phyloP scores from a whole-genome alignment of 2,113 vertebrate species.

The Poeciliopsis turrubarensis region DNA sequence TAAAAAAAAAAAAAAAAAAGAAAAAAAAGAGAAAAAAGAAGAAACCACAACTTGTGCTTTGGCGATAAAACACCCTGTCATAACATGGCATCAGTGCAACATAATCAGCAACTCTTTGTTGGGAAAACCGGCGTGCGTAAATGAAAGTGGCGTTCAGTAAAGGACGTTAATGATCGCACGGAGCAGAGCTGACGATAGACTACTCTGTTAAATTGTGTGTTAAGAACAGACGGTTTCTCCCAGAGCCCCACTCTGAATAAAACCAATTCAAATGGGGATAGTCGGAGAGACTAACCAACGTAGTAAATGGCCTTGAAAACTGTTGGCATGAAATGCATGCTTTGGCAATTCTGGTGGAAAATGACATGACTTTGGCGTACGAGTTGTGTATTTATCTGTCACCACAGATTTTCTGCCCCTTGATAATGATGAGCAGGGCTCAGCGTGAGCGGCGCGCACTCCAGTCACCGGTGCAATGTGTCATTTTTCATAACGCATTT shows the following conservation, averaged over 20 bases:
- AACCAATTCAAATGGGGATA: constrained; percentile 38
- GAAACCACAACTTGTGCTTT: constrained; percentile 38
- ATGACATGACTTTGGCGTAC: constrained; percentile 62
- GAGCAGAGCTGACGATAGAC: constrained; percentile 22
- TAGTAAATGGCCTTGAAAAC: constrained; percentile 52
- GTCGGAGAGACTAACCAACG: constrained; percentile 38
- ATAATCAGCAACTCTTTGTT: constrained; percentile 25
- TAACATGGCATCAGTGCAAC: constrained; percentile 13
- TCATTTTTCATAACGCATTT: constrained; percentile 49
- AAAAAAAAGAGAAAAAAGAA: constrained; percentile 47
- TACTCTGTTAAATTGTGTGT: constrained; percentile 33
- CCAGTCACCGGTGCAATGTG: constrained; percentile 29
- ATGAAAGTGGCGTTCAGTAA: constrained; percentile 20
- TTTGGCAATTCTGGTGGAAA: constrained; percentile 56
- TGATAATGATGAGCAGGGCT: constrained; percentile 55
- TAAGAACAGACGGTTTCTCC: constrained; percentile 30
- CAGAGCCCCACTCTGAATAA: constrained; percentile 49
- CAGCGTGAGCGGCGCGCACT: constrained; percentile 41
- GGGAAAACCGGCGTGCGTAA: constrained; percentile 22
- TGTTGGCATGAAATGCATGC: constrained; percentile 40
- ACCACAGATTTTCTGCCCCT: constrained; percentile 64
- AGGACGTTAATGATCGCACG: constrained; percentile 23
- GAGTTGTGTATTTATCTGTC: constrained; percentile 60
- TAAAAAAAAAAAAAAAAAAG: constrained; percentile 29
- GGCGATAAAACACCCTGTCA: constrained; percentile 26